Evolutionary conservation across 2,888 invertebrate genomes (phyloP).

Genomic region (Campoletis raptor): DNA sequence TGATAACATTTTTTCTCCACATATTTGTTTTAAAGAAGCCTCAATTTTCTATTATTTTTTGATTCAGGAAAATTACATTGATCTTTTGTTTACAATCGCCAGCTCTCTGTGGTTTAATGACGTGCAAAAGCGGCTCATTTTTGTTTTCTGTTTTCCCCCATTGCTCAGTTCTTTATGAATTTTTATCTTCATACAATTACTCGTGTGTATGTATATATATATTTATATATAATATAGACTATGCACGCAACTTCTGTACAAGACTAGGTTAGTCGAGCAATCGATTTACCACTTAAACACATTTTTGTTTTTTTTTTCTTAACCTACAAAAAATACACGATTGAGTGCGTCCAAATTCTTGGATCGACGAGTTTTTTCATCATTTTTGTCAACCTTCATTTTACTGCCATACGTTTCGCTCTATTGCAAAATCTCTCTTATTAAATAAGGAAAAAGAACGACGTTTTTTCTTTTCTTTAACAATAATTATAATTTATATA

Average conservation of each 20-base stretch:
- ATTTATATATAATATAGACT: slow-evolving; percentile 73
- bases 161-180: slow-evolving; percentile 54
- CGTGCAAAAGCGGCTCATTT: slow-evolving; percentile 70
- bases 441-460: slow-evolving; percentile 62
- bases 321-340: slow-evolving; percentile 34
- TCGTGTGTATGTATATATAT: slow-evolving; percentile 48
- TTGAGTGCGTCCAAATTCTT: slow-evolving; percentile 6
- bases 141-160: slow-evolving; percentile 21
- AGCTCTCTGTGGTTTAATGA: slow-evolving; percentile 44
- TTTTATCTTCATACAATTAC: slow-evolving; percentile 46
- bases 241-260: slow-evolving; percentile 82
- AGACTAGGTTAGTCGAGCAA: slow-evolving; percentile 83
- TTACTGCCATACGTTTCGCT: slow-evolving; percentile 30
- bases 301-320: slow-evolving; percentile 37
- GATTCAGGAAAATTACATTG: neutral
- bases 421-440: slow-evolving; percentile 45
- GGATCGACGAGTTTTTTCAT: neutral
- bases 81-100: slow-evolving; percentile 15
- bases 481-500: slow-evolving; percentile 83
- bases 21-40: neutral
- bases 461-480: slow-evolving; percentile 71
- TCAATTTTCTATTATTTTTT: neutral
- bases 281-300: slow-evolving; percentile 74
- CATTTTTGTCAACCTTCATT: slow-evolving; percentile 7
- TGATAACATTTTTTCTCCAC: neutral